These are phyloP conservation scores for Epinephelus moara DNA, from an alignment of 2,113 vertebrate genomes.

Conservation along the genomic window DNA sequence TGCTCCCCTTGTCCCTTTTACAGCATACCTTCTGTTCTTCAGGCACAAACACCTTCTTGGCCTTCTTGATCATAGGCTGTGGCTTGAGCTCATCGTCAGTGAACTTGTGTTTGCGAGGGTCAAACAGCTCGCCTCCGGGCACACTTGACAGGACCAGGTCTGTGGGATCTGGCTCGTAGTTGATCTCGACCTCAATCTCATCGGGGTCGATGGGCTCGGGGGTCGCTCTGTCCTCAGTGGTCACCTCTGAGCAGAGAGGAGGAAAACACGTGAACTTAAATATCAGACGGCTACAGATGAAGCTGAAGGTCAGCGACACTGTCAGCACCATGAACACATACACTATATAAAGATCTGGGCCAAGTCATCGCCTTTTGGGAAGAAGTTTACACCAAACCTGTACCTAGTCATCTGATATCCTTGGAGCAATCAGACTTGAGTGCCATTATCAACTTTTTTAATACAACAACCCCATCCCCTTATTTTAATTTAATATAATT, in stretches of 20 bases:
- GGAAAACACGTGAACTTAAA: not conserved
- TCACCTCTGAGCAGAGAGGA: conserved; percentile 79
- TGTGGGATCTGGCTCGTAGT: conserved; percentile 95
- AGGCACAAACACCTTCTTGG: conserved; percentile 96
- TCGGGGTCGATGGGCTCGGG: conserved; percentile 89
- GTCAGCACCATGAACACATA: not conserved
- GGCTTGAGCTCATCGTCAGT: conserved; percentile 96
- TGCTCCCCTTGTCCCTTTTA: not conserved
- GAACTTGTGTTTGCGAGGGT: conserved; percentile 97
- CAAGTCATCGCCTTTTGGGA: too few relatives aligned
- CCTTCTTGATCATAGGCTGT: conserved; percentile 99
- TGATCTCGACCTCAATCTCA: conserved; percentile 91
- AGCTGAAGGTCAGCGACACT: not conserved
- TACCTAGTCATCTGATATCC: too few relatives aligned
- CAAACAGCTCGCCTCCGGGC: conserved; percentile 95
- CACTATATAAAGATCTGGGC: not conserved
- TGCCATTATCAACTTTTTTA: too few relatives aligned
- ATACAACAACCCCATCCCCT: too few relatives aligned
- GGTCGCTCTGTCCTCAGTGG: conserved; percentile 84
- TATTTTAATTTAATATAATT: too few relatives aligned
- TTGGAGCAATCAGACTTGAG: too few relatives aligned
- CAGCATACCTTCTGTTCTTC: conserved; percentile 93
- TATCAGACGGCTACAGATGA: not conserved
- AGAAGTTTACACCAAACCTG: too few relatives aligned
- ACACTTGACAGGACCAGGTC: conserved; percentile 96